These are phyloP conservation scores for Petaurus breviceps DNA, from an alignment of 2,113 vertebrate genomes.

Conservation along the genomic window DNA sequence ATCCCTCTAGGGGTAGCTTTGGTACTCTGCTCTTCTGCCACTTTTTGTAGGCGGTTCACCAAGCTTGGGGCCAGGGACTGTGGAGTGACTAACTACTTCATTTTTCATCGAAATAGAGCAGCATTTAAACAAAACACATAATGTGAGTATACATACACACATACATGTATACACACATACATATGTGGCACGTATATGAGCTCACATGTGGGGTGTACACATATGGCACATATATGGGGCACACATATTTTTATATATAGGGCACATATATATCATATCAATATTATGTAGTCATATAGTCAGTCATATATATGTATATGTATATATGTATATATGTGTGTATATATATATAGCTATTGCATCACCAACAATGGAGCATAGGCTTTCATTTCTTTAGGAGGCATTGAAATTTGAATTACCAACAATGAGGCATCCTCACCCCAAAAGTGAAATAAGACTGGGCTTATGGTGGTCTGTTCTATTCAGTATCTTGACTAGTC, in stretches of 20 bases:
- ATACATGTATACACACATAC: no score
- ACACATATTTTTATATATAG: no score
- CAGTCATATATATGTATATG: no score
- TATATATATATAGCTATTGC: not conserved
- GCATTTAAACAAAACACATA: not conserved
- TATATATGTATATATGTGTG: no score
- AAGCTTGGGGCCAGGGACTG: not conserved
- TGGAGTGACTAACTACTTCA: not conserved
- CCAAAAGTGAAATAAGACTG: not conserved
- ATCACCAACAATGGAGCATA: not conserved
- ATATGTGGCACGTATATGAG: no score
- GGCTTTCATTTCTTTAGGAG: not conserved
- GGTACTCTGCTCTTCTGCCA: not conserved
- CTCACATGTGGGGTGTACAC: no score
- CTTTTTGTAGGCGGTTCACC: not conserved
- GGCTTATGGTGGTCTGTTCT: not conserved
- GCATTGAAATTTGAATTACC: not conserved
- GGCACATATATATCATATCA: no score
- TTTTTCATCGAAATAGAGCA: not conserved
- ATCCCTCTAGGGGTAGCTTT: slow-evolving; percentile 13
- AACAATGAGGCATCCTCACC: not conserved
- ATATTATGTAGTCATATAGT: no score
- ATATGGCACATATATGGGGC: no score
- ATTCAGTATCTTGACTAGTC: not conserved
- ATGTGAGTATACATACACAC: not conserved